These are phyloP conservation scores for Poecilus cupreus DNA, from an alignment of 2,888 invertebrate species.

Conservation along the genomic window DNA sequence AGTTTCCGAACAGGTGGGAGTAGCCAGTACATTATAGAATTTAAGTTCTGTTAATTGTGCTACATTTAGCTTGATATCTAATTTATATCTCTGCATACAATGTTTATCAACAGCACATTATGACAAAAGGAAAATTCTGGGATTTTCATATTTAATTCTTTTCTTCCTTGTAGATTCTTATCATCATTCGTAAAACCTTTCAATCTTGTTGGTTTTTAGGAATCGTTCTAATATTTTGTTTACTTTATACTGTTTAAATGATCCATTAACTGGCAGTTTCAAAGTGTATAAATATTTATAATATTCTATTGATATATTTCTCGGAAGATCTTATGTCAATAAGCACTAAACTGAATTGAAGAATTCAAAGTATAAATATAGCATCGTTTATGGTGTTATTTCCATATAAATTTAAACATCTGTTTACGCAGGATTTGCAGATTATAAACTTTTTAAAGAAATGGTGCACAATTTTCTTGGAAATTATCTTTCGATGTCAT, in stretches of 20 bases:
- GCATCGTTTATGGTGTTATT: not conserved
- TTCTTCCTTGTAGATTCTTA: too few relatives aligned
- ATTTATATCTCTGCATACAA: too few relatives aligned
- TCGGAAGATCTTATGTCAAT: not conserved
- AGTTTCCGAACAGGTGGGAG: too few relatives aligned
- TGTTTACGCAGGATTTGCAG: not conserved
- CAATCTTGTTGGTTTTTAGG: not conserved
- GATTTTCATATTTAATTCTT: too few relatives aligned
- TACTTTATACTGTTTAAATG: not conserved
- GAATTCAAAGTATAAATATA: not conserved
- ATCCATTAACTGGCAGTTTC: not conserved
- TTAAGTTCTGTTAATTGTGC: too few relatives aligned
- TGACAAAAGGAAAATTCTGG: too few relatives aligned
- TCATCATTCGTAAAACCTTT: too few relatives aligned
- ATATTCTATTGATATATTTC: not conserved
- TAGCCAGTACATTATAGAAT: too few relatives aligned
- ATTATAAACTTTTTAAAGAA: conserved; percentile 11
- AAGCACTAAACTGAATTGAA: not conserved
- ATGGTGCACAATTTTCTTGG: not conserved
- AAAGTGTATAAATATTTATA: not conserved
- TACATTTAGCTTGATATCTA: too few relatives aligned
- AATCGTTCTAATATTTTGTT: not conserved
- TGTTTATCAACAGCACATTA: too few relatives aligned
- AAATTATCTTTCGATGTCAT: not conserved
- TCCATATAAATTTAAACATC: conserved; percentile 22